A percentile compares a stretch with the other conserved stretches of the same genome.
Evolutionary conservation across 2,797 vertebrate genomes (phyloP).

Genomic region (Protonibea diacanthus): DNA sequence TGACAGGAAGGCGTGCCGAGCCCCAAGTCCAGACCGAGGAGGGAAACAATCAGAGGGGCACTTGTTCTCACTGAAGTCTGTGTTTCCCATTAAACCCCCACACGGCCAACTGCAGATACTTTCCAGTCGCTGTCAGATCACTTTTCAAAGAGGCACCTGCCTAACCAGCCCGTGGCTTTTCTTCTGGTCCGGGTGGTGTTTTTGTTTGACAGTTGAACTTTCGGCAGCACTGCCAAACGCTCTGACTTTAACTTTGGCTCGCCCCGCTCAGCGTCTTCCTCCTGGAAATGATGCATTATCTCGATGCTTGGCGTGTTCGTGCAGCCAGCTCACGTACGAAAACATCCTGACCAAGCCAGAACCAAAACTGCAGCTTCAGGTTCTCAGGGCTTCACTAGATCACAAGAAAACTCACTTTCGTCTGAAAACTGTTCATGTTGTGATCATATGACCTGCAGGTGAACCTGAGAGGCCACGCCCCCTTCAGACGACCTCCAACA

Average conservation of each 20-base stretch:
- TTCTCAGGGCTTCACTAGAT: too few relatives aligned
- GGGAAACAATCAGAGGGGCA: conserved; percentile 47
- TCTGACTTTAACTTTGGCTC: too few relatives aligned
- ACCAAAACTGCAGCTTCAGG: too few relatives aligned
- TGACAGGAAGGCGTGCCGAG: conserved; percentile 44
- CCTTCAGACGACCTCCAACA: background rate
- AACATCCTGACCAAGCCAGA: background rate
- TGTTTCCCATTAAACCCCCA: conserved; percentile 59
- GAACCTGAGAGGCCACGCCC: too few relatives aligned
- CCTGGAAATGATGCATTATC: conserved; percentile 25
- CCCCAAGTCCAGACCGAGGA: background rate
- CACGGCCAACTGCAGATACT: conserved; percentile 43
- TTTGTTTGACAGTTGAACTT: background rate
- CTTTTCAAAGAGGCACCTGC: conserved; percentile 51
- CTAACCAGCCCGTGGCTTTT: background rate
- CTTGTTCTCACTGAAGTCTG: conserved; percentile 59
- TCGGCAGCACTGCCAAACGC: background rate
- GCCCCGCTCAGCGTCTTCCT: background rate
- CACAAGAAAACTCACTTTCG: too few relatives aligned
- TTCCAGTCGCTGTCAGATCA: conserved; percentile 50
- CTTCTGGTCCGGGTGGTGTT: background rate
- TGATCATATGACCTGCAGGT: background rate
- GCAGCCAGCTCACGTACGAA: conserved; percentile 11
- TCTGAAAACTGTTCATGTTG: background rate
- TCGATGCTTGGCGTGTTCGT: background rate